Conservation (phyloP, 2,797 vertebrate species). For the Enoplosus armatus region DNA sequence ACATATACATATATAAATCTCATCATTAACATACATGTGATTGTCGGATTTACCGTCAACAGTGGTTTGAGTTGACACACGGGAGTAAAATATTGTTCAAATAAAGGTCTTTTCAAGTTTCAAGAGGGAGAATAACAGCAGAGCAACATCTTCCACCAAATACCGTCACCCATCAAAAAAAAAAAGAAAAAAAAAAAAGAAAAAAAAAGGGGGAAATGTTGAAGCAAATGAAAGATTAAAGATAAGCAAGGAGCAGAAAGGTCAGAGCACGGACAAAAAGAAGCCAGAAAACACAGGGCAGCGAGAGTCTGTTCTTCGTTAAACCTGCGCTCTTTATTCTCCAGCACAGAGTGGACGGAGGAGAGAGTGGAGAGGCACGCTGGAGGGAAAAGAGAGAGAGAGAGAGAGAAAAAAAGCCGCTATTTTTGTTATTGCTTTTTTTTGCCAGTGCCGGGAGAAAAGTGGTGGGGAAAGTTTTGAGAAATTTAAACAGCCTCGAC, state of each 20-base stretch:
- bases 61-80: neutral
- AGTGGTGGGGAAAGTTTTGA: slow-evolving; percentile 73
- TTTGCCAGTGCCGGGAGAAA: slow-evolving; percentile 69
- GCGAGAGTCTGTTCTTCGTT: slow-evolving; percentile 80
- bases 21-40: neutral
- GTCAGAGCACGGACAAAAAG: slow-evolving; percentile 34
- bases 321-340: slow-evolving; percentile 64
- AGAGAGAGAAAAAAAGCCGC: slow-evolving; percentile 31
- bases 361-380: slow-evolving; percentile 38
- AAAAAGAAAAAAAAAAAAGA: no score
- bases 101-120: neutral
- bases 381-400: slow-evolving; percentile 39
- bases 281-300: slow-evolving; percentile 36
- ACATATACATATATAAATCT: neutral
- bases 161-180: neutral
- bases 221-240: slow-evolving; percentile 51
- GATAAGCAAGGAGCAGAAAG: slow-evolving; percentile 43
- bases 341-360: slow-evolving; percentile 30
- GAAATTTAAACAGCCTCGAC: slow-evolving; percentile 84
- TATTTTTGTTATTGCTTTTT: slow-evolving; percentile 79
- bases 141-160: slow-evolving; percentile 11
- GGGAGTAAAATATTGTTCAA: neutral
- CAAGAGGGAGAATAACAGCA: neutral
- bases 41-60: neutral
- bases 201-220: neutral